phyloP scores from a whole-genome alignment of 2,888 invertebrate species.

The Dolomedes plantarius region DNA sequence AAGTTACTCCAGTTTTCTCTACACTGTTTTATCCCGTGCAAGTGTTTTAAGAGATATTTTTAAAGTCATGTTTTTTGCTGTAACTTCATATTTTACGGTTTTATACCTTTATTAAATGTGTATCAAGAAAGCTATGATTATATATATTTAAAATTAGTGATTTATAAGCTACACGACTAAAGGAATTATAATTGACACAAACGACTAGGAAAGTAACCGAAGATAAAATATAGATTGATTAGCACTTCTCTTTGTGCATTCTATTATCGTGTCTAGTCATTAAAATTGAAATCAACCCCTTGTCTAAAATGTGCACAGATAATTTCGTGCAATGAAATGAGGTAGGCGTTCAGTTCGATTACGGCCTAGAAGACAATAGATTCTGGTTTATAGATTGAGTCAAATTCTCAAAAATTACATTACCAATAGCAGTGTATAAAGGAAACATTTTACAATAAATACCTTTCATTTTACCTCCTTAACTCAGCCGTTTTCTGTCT shows the following conservation, averaged over 20 bases:
- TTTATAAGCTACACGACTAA: neutral
- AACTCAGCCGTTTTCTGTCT: neutral
- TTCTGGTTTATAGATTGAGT: neutral
- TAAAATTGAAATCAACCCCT: neutral
- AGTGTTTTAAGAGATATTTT: constrained; percentile 6
- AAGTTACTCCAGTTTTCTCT: constrained; percentile 3
- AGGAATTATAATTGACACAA: neutral
- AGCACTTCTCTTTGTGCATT: neutral
- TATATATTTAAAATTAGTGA: constrained; percentile 8
- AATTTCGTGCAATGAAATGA: neutral
- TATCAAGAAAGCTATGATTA: neutral
- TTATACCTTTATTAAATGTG: constrained; percentile 1
- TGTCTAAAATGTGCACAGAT: neutral
- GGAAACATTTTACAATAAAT: neutral
- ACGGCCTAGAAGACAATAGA: neutral
- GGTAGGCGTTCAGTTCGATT: neutral
- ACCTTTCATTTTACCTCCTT: neutral
- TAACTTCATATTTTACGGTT: constrained; percentile 2
- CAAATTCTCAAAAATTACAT: neutral
- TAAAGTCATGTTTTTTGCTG: constrained; percentile 17
- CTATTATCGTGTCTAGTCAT: neutral
- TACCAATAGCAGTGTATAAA: too few species aligned
- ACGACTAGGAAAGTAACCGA: neutral
- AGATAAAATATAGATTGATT: neutral
- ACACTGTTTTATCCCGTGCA: constrained; percentile 5